Conservation (phyloP, 2,113 vertebrate genomes). For the Odobenus rosmarus region DNA sequence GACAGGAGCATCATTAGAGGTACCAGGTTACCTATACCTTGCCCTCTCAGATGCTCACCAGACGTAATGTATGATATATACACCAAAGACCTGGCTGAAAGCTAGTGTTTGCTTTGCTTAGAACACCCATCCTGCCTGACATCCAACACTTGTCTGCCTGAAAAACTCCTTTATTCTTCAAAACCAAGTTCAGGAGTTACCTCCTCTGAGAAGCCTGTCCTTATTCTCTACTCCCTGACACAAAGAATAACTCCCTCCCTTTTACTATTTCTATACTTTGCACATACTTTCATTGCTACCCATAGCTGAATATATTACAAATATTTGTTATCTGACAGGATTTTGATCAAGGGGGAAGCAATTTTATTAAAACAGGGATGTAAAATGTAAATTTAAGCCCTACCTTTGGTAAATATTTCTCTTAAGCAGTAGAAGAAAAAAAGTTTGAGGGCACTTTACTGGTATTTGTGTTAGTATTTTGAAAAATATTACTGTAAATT, state of each 20-base stretch:
- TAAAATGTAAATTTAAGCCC: not conserved
- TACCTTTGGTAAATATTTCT: not conserved
- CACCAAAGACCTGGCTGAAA: not conserved
- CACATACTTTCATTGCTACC: not conserved
- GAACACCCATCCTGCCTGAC: not conserved
- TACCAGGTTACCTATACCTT: not conserved
- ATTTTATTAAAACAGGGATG: not conserved
- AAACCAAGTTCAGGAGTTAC: not conserved
- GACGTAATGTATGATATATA: fast-evolving
- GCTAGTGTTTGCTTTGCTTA: not conserved
- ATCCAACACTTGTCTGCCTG: not conserved
- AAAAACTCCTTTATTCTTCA: not conserved
- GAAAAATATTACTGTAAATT: not conserved
- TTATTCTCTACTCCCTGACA: not conserved
- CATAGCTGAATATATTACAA: not conserved
- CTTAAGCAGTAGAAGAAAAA: not conserved
- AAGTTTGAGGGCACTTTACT: not conserved
- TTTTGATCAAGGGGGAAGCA: not conserved
- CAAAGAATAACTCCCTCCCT: not conserved
- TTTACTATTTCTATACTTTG: not conserved
- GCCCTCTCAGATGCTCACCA: not conserved
- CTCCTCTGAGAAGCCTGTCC: not conserved
- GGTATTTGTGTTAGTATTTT: not conserved
- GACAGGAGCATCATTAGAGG: not conserved
- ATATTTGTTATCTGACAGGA: not conserved